Evolutionary conservation across 92 coral and sea anemone species (phyloP).

Genomic region (Zoanthus sansibaricus): DNA sequence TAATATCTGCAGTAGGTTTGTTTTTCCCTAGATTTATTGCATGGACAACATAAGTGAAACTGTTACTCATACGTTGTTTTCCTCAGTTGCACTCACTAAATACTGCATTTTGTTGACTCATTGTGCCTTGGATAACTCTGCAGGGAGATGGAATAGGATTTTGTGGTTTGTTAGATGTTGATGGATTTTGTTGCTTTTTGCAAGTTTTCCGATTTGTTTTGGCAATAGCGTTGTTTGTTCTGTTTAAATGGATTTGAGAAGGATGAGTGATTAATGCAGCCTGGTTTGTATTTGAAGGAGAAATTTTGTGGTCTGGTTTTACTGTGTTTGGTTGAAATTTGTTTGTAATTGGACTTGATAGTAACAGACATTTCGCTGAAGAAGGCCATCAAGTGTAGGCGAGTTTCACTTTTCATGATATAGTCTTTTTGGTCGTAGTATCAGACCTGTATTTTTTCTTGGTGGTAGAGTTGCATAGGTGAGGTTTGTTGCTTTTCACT

Average conservation of each 20-base stretch:
- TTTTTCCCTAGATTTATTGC: neutral
- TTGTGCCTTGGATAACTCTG: constrained; percentile 28
- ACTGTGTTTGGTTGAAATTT: neutral
- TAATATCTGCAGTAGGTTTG: too few species aligned
- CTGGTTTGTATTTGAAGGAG: neutral
- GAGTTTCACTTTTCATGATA: neutral
- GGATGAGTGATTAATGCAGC: neutral
- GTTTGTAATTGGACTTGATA: neutral
- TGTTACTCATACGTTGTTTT: constrained; percentile 30
- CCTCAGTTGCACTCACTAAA: constrained; percentile 19
- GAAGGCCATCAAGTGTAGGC: neutral
- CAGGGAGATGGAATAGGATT: too few species aligned
- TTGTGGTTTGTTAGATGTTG: neutral
- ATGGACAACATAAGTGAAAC: constrained; percentile 14
- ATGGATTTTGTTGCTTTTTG: neutral
- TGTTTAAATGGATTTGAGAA: neutral
- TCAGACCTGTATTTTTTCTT: neutral
- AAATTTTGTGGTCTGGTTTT: neutral
- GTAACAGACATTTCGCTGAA: neutral
- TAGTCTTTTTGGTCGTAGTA: neutral
- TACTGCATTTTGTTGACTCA: constrained; percentile 6
- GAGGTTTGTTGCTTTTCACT: neutral
- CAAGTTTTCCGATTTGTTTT: neutral
- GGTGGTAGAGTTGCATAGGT: neutral
- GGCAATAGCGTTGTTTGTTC: neutral